Evolutionary conservation across 2,888 invertebrate species (phyloP).

Genomic region (Boloria selene): DNA sequence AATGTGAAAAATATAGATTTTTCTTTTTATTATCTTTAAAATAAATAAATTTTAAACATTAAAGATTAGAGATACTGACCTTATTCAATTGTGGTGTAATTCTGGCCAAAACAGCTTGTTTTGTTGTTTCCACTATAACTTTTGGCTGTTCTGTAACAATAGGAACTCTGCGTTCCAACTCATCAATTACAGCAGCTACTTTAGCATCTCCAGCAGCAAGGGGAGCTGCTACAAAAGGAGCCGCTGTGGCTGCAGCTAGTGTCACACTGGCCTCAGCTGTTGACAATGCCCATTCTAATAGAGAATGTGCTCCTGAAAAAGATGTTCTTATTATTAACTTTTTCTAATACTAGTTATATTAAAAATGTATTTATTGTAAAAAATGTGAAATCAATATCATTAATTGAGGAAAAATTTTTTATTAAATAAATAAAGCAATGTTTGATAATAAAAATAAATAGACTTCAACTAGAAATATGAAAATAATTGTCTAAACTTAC

Average conservation of each 20-base stretch:
- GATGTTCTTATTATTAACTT: neutral
- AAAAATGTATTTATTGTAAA: no score
- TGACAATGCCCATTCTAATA: conserved; percentile 86
- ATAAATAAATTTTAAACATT: neutral
- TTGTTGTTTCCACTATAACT: conserved; percentile 81
- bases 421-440: neutral
- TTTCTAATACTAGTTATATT: no score
- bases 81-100: conserved; percentile 80
- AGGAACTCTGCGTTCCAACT: conserved; percentile 85
- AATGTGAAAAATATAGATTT: no score
- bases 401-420: no score
- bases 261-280: conserved; percentile 85
- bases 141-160: conserved; percentile 85
- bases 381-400: no score
- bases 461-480: neutral
- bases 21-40: no score
- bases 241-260: conserved; percentile 84
- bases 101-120: conserved; percentile 81
- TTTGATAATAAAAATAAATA: neutral
- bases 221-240: conserved; percentile 81
- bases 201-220: conserved; percentile 83
- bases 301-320: conserved; percentile 81
- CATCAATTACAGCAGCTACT: conserved; percentile 85
- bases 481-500: conserved; percentile 45
- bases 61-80: conserved; percentile 55